Base-by-base conservation (phyloP, 2,797 vertebrate genomes). In the Acanthurus tractus region DNA sequence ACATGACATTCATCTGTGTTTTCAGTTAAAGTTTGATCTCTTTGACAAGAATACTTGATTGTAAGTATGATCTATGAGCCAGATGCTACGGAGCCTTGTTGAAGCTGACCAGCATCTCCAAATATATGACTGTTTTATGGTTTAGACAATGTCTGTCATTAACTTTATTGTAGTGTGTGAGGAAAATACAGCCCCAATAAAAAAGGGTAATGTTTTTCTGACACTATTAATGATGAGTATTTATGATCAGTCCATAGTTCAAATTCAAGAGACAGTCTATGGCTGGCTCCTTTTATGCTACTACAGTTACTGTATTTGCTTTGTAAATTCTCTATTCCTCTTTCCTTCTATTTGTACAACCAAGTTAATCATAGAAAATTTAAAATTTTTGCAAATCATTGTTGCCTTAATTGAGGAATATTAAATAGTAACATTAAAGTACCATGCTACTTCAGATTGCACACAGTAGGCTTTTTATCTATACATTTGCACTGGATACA, bases 51-150 rank as follows among this genome's bases (percentile, higher is more conserved):
- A 80, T 49, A 74, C 70, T 87, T 74, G 63, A 82, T 76, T 84
- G 36, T 8, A 63, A 74, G 53, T 65, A 53, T 86, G 86, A 92
- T 89, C 67, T 85, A 84, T 61, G 85, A 83, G 82, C 83, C 84
- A 89, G 82, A 90, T 86, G 88, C 82, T 87, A 78, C 66, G 74
- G 76, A 85, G 85, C 86, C 88, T 86, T 86, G 81, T 84, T 92
- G 92, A 92, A 88, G 83, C 89, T 89, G 87, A 91, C 86, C 89
- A 87, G 76, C 89, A 87, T 88, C 83, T 89, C 83, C 85, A 85
- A 92, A 95, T 95, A 94, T 94, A 95, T 87, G 91, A 92, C 90
- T 90, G 84, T 87, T 95, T 96, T 95, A 95, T 92, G 91, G 87
- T 83, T 89, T 86, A 88, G 88, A 94, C 93, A 93, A 92, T 94